A percentile compares a stretch with the other conserved stretches of the same genome.
Conservation (phyloP, 1,140 invertebrate species). For the Centruroides vittatus region DNA sequence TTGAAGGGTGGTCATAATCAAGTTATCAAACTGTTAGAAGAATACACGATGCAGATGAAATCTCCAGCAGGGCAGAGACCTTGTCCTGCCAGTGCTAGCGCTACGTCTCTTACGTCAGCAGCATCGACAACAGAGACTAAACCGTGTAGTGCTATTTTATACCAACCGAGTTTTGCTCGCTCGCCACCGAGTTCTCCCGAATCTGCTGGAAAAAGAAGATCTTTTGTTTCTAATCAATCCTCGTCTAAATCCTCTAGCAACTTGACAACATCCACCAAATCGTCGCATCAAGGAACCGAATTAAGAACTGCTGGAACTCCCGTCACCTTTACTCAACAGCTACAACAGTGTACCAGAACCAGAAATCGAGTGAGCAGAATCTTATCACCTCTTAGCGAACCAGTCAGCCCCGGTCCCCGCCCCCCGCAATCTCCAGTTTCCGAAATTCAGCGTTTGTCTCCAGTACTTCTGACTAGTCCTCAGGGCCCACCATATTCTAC, state of each 20-base stretch:
- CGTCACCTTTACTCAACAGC: constrained; percentile 54
- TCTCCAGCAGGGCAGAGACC: constrained; percentile 4
- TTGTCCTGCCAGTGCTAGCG: constrained; percentile 30
- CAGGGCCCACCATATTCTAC: constrained; percentile 4
- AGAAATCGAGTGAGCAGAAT: constrained; percentile 31
- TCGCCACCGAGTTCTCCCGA: constrained; percentile 42
- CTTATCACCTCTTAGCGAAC: constrained; percentile 56
- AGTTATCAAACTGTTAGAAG: constrained; percentile 48
- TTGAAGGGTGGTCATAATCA: constrained; percentile 57
- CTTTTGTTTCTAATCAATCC: constrained; percentile 56
- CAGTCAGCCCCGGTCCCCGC: constrained; percentile 63
- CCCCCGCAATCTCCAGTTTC: constrained; percentile 56
- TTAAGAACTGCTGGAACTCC: constrained; percentile 18
- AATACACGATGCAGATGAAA: constrained; percentile 19
- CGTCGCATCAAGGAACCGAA: constrained; percentile 26
- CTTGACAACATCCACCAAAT: constrained; percentile 45
- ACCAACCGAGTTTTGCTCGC: constrained; percentile 22
- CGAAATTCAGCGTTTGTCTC: constrained; percentile 16
- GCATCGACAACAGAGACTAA: constrained; percentile 50
- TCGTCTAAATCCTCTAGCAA: constrained; percentile 57
- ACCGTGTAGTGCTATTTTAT: constrained; percentile 46
- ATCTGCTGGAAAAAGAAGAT: constrained; percentile 48
- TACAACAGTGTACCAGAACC: constrained; percentile 42
- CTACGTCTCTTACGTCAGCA: constrained; percentile 41
- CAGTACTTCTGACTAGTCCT: constrained; percentile 6